Evolutionary conservation across 2,113 vertebrate genomes (phyloP), one percentile per base, ranked within the genome.

Genomic region (Malurus cyaneus): DNA sequence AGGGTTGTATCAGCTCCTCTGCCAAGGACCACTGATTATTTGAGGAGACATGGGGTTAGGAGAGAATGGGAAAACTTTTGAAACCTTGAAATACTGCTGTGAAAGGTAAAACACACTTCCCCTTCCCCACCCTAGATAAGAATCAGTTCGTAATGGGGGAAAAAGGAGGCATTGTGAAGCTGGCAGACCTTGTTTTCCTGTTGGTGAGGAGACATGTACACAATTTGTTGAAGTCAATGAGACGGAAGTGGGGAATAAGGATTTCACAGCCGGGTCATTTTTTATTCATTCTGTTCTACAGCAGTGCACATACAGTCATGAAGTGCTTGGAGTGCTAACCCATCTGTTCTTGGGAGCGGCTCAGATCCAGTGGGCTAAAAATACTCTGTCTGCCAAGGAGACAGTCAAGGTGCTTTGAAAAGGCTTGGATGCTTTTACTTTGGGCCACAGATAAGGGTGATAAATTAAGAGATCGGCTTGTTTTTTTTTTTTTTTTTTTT

Each of bases 301-400:
- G 94, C 31, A 83, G 42, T 1, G 0, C 44, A 49, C 47, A 41
- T 17, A 47, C 11, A 90, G 65, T 41, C 6, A 1, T 70, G 76
- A 91, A 93, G 46, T 41, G 39, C 65, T 90, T 81, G 69, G 88
- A 91, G 74, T 44, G 61, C 76, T 92, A 84, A 59, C 61, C 79
- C 69, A 78, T 80, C 87, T 95, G 74, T 91, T 95, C 83, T 95
- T 4, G 0, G 69, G 89, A 93, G 76, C n/a, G 54, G 54, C 66
- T 96, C 86, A 81, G 64, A 81, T 92, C 59, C 82, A 92, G 46
- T 60, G 65, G 62, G 36, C 72, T 94, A 90, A 91, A 96, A 95
- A 85, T 94, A 85, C 52, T 73, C 11, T 8, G 31, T 77, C 88
- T 93, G 81, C 74, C 74, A 93, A 94, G 76, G 76, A 86, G 86